Base-by-base conservation (phyloP, 1,140 invertebrate genomes). In the Sycobia sp. region DNA sequence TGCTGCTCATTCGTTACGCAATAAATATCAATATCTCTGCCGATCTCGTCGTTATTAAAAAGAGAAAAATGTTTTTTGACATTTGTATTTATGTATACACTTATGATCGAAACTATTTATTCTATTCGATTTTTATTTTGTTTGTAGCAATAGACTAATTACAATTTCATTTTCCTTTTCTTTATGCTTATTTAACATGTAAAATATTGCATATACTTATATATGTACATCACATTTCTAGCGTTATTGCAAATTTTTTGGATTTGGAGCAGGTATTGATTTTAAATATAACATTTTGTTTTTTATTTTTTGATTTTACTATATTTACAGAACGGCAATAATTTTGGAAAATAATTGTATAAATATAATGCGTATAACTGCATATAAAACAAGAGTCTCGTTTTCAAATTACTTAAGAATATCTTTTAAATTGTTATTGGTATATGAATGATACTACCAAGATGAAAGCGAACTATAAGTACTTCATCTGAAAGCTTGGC, bases 341-440 rank as follows among this genome's bases (percentile, higher is more conserved):
- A n/a, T n/a, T n/a, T n/a, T n/a, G n/a, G n/a, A n/a, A n/a, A n/a
- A n/a, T n/a, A n/a, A n/a, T n/a, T n/a, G n/a, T n/a, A n/a, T n/a
- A n/a, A n/a, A n/a, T n/a, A n/a, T n/a, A n/a, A n/a, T n/a, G n/a
- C n/a, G n/a, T n/a, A n/a, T n/a, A n/a, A n/a, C n/a, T n/a, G n/a
- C n/a, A n/a, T n/a, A n/a, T n/a, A n/a, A n/a, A n/a, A n/a, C n/a
- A 5, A 46, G 54, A 61, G 50, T 61, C 59, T 61, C 59, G 50
- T 10, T 54, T 61, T 61, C 54, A 44, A 44, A 29, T 8, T 29
- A 29, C 41, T 13, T 25, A 29, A 27, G 9, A 22, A 5, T 9
- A 9, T 53, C 14, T 49, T 2, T 23, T 14, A 16, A 25, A 54
- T 2, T 23, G n/a, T 18, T 29, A 18, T n/a, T n/a, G n/a, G n/a